Percentiles rank a stretch among this genome's conserved stretches.
These are phyloP conservation scores for Hepsetus odoe DNA, from an alignment of 2,113 vertebrate genomes.

Conservation along the genomic window DNA sequence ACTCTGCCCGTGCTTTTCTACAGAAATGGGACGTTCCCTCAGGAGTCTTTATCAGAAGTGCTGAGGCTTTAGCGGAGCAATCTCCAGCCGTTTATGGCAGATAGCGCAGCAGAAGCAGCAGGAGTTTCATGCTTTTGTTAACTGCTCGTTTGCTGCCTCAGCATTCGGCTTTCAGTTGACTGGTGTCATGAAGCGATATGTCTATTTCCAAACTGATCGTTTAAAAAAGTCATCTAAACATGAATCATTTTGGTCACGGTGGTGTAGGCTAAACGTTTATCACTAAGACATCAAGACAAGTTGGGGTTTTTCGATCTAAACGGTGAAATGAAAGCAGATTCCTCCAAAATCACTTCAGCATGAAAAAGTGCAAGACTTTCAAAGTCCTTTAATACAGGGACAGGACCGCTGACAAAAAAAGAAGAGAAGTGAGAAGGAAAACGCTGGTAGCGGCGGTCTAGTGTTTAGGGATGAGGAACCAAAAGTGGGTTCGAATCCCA, in stretches of 20 bases:
- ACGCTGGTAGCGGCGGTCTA: too few species aligned
- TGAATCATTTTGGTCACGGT: background rate
- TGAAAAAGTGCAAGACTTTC: too few species aligned
- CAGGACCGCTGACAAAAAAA: too few species aligned
- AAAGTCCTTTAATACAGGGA: too few species aligned
- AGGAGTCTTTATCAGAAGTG: constrained; percentile 36
- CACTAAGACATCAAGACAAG: too few species aligned
- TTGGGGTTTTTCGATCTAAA: too few species aligned
- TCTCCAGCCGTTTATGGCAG: constrained; percentile 27
- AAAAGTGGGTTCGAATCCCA: too few species aligned
- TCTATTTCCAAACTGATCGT: background rate
- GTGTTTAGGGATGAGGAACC: too few species aligned
- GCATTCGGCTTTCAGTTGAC: background rate
- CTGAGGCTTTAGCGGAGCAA: constrained; percentile 16
- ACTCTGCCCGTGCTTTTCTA: background rate
- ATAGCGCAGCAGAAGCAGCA: background rate
- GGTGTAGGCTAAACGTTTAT: too few species aligned
- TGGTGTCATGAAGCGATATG: background rate
- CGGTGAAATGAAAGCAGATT: too few species aligned
- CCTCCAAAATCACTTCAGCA: too few species aligned
- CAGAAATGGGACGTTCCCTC: background rate
- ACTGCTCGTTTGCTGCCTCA: constrained; percentile 1
- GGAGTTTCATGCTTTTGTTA: constrained; percentile 18
- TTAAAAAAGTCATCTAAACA: background rate
- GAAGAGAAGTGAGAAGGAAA: too few species aligned